A percentile compares a stretch with the other conserved stretches of the same genome.
phyloP scores from a whole-genome alignment of 2,888 invertebrate species.

The Thereva unica region DNA sequence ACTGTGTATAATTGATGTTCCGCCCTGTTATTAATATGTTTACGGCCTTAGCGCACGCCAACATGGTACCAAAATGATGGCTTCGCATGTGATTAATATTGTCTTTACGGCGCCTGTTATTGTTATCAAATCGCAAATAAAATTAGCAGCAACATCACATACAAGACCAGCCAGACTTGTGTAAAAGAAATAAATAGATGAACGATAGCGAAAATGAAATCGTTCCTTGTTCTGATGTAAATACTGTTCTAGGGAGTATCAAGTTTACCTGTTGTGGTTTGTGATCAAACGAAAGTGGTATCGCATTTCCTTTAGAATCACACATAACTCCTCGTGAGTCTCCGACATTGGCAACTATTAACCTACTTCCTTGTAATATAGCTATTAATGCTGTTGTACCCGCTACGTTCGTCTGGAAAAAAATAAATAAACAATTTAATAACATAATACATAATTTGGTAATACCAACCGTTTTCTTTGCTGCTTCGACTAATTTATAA shows the following conservation, averaged over 20 bases:
- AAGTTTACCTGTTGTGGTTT: constrained; percentile 86
- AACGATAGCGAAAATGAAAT: too few relatives aligned
- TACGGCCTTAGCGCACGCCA: too few relatives aligned
- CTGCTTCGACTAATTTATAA: constrained; percentile 76
- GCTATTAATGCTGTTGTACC: constrained; percentile 94
- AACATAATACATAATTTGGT: not conserved
- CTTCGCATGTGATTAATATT: too few relatives aligned
- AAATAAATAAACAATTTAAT: constrained; percentile 6
- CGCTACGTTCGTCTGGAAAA: constrained; percentile 65
- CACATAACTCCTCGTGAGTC: constrained; percentile 97
- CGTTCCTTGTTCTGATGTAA: too few relatives aligned
- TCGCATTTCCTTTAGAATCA: constrained; percentile 84
- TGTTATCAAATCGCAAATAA: too few relatives aligned
- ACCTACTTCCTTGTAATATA: constrained; percentile 75
- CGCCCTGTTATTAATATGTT: too few relatives aligned
- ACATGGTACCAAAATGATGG: too few relatives aligned
- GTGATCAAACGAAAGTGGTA: constrained; percentile 93
- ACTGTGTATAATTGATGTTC: too few relatives aligned
- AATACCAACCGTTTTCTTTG: constrained; percentile 68
- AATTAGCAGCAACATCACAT: too few relatives aligned
- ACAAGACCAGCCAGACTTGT: too few relatives aligned
- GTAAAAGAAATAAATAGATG: too few relatives aligned
- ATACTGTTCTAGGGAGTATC: not conserved
- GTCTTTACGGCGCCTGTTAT: too few relatives aligned
- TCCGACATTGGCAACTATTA: constrained; percentile 95